A percentile compares a stretch with the other conserved stretches of the same genome.
These are phyloP conservation scores for Brotula barbata DNA, from an alignment of 2,797 vertebrate species.

Conservation along the genomic window DNA sequence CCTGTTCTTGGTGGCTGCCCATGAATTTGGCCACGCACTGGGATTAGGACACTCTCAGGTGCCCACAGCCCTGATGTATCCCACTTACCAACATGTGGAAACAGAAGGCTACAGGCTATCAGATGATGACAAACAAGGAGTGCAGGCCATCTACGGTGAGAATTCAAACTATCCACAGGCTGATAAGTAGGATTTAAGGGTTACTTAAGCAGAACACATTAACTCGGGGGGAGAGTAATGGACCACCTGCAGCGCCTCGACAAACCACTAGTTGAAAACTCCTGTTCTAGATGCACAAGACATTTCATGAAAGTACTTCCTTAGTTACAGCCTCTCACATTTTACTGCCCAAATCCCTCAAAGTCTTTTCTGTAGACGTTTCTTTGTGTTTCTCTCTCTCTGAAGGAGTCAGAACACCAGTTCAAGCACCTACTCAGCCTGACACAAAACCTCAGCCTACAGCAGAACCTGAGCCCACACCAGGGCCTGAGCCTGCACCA, in stretches of 20 bases:
- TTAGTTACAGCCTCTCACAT: too few species aligned
- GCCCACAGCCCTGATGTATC: slow-evolving; percentile 66
- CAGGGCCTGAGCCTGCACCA: neutral
- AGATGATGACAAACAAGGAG: slow-evolving; percentile 60
- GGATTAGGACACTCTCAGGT: slow-evolving; percentile 68
- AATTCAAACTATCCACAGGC: neutral
- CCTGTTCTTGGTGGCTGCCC: slow-evolving; percentile 74
- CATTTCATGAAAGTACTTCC: too few species aligned
- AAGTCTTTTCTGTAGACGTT: neutral
- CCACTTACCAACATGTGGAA: slow-evolving; percentile 59
- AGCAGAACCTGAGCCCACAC: neutral
- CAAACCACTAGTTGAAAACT: too few species aligned
- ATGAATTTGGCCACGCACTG: slow-evolving; percentile 76
- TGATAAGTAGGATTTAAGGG: neutral
- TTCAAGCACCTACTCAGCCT: slow-evolving; percentile 2
- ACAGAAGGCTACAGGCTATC: slow-evolving; percentile 55
- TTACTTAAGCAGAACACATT: neutral
- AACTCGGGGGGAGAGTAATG: too few species aligned
- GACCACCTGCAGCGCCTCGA: too few species aligned
- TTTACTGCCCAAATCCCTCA: too few species aligned
- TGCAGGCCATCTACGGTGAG: slow-evolving; percentile 71
- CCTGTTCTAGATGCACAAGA: too few species aligned
- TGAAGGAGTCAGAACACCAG: slow-evolving; percentile 41
- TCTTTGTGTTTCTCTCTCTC: neutral
- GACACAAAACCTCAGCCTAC: slow-evolving; percentile 1